Conservation (phyloP, 2,888 invertebrate genomes). For the Zeuzera pyrina region DNA sequence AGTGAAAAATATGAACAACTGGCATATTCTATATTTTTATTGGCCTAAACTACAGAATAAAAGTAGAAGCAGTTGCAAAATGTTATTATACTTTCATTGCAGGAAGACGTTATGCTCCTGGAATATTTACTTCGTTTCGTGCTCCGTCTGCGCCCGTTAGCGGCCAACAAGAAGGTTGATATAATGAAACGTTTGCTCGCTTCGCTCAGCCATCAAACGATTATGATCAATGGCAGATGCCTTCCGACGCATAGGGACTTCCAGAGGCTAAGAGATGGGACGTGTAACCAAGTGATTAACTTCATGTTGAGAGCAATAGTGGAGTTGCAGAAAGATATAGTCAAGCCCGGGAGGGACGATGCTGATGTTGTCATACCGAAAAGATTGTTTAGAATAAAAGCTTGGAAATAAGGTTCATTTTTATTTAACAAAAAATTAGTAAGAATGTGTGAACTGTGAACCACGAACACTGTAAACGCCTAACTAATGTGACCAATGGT, state of each 20-base stretch:
- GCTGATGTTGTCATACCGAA: slow-evolving; percentile 47
- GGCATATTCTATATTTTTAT: too few relatives aligned
- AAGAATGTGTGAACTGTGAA: too few relatives aligned
- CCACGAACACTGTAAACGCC: too few relatives aligned
- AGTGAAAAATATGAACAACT: too few relatives aligned
- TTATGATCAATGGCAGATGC: slow-evolving; percentile 42
- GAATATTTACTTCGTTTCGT: slow-evolving; percentile 82
- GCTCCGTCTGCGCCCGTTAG: slow-evolving; percentile 76
- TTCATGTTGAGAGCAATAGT: slow-evolving; percentile 66
- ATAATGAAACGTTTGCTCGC: slow-evolving; percentile 77
- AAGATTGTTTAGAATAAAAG: slow-evolving; percentile 48
- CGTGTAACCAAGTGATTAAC: slow-evolving; percentile 62
- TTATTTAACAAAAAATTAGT: too few relatives aligned
- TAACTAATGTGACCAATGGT: too few relatives aligned
- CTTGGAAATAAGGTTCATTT: slow-evolving; percentile 66
- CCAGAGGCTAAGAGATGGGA: slow-evolving; percentile 71
- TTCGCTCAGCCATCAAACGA: slow-evolving; percentile 77
- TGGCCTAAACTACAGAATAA: too few relatives aligned
- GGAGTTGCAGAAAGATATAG: slow-evolving; percentile 61
- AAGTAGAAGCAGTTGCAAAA: too few relatives aligned
- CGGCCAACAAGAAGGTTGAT: slow-evolving; percentile 72
- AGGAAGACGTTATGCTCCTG: slow-evolving; percentile 79
- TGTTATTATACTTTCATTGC: slow-evolving; percentile 24
- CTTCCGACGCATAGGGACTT: slow-evolving; percentile 57
- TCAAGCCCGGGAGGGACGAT: slow-evolving; percentile 50